Evolutionary conservation across 2,888 invertebrate genomes (phyloP), one percentile per base, ranked within the genome.

Genomic region (Parelbella ahira): DNA sequence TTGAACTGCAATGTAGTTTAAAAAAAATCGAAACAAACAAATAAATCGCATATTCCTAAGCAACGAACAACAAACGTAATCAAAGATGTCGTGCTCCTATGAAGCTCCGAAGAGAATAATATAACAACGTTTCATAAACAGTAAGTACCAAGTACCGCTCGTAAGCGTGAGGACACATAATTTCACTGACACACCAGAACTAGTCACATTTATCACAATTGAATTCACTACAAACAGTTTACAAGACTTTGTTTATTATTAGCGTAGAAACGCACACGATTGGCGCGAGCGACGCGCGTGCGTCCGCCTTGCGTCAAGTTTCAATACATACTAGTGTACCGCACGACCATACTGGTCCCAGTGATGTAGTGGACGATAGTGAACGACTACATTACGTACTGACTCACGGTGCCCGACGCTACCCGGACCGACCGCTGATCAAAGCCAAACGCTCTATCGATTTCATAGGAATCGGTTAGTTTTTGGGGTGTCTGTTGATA

Each of bases 31-130:
- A n/a, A n/a, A n/a, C n/a, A n/a, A n/a, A n/a, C n/a, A n/a, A n/a
- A n/a, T n/a, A n/a, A n/a, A n/a, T n/a, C n/a, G n/a, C n/a, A n/a
- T n/a, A n/a, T n/a, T n/a, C n/a, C n/a, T n/a, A n/a, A n/a, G n/a
- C n/a, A n/a, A n/a, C n/a, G n/a, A 82, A 83, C 77, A 82, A 82
- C 78, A 78, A 81, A 77, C 69, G 68, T 69, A 77, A 79, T 73
- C 71, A 75, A 80, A 78, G 77, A 68, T 79, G 81, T 80, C 80
- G 73, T 60, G 64, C 68, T 74, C 71, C 67, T 73, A 73, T 65
- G 68, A 65, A 68, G 65, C 64, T 72, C 58, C 59, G 68, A 71
- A 68, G 63, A 65, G 57, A 56, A 63, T 57, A 56, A 63, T 67
- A 67, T 60, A 56, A 55, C 57, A 58, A 58, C 58, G 56, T 49